Evolutionary conservation across 1,140 invertebrate genomes (phyloP).

Genomic region (Archegozetes longisetosus): DNA sequence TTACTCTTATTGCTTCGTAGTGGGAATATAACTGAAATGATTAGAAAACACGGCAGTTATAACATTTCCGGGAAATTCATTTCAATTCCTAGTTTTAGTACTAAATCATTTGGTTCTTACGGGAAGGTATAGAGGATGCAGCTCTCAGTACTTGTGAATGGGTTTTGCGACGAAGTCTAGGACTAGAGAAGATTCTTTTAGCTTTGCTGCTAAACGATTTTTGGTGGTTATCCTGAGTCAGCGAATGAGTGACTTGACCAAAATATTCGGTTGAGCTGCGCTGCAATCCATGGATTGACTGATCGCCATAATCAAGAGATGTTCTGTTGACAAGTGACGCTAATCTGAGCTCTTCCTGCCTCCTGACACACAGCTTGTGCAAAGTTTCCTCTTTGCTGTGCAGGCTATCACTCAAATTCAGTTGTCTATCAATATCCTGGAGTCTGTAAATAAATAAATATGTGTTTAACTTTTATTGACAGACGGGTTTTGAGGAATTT

Average conservation of each 20-base stretch:
- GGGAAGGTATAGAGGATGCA: slow-evolving; percentile 10
- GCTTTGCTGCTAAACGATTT: background rate
- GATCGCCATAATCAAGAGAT: background rate
- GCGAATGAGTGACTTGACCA: too few species aligned
- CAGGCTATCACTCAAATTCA: background rate
- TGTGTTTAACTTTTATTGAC: background rate
- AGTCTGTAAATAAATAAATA: background rate
- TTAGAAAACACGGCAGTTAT: background rate
- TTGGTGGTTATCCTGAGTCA: background rate
- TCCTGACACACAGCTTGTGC: background rate
- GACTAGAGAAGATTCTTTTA: slow-evolving; percentile 5
- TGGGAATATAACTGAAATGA: slow-evolving; percentile 10
- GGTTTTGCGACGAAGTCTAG: slow-evolving; percentile 3
- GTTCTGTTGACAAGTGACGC: background rate
- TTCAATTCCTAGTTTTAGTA: background rate
- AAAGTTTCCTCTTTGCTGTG: background rate
- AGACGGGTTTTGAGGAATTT: background rate
- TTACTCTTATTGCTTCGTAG: background rate
- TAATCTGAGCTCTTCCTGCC: background rate
- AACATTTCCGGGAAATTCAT: background rate
- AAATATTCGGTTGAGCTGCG: background rate
- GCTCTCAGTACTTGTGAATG: slow-evolving; percentile 10
- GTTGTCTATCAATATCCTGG: background rate
- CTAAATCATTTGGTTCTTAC: slow-evolving; percentile 1
- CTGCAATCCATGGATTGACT: background rate